Evolutionary conservation across 1,140 invertebrate species (phyloP), one percentile per base, ranked within the genome.

Genomic region (Hesperophylax magnus): DNA sequence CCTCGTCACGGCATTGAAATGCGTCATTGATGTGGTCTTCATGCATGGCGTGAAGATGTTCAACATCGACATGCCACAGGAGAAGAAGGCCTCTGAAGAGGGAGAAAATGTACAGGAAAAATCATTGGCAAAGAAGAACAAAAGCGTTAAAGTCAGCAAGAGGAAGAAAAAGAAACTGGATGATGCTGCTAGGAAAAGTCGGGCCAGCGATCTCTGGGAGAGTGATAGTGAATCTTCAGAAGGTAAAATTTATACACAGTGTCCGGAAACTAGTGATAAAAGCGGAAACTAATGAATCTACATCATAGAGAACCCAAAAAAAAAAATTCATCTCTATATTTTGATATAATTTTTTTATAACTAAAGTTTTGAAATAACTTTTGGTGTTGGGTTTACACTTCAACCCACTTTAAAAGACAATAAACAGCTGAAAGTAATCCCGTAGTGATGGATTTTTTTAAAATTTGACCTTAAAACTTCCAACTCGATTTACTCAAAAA

Each of bases 21-120:
- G 88, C 39, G 85, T 89, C 24, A 86, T 89, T 17, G 89, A 90
- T 58, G 27, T 90, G 27, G 76, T 89, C 18, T 89, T 88, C 65
- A 86, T 89, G 1, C 88, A 90, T 85, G 88, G 89, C 0, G 88
- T 87, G 4, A 82, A 85, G 15, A 86, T 89, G 8, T 90, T 90
- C 78, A 89, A 89, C 39, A 87, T 89, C 5, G 86, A 84, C 11
- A 2, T 8, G 8, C 39, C 39, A 15, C 81, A 85, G n/a, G 85
- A 84, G 6, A 86, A 85, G 11, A 78, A 78, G 77, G n/a, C 22
- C 34, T 75, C 80, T 5, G 81, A 60, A 63, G 53, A 54, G 61
- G 79, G 76, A 78, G 76, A 71, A 58, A 60, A 79, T 17, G 69
- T 47, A 18, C 52, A 80, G 39, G 39, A 75, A 18, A 39, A 31